phyloP scores from a whole-genome alignment of 2,113 vertebrate species.

The Otocyon megalotis region DNA sequence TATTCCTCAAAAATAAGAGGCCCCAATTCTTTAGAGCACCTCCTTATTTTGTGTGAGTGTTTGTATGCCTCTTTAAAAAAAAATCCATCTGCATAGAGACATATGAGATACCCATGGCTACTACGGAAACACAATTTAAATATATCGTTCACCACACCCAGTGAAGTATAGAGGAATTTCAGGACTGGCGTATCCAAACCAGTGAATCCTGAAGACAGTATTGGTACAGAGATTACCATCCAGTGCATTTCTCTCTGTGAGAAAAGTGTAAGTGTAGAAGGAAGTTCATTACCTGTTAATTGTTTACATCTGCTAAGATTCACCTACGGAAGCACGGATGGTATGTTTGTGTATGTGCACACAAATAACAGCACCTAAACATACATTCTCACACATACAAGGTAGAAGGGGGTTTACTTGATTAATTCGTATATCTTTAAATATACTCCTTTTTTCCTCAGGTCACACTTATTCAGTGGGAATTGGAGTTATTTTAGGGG shows the following conservation, averaged over 20 bases:
- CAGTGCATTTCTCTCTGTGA: slow-evolving; percentile 21
- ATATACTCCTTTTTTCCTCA: neutral
- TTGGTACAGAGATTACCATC: neutral
- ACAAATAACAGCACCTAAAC: neutral
- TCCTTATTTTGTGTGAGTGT: neutral
- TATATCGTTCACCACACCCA: neutral
- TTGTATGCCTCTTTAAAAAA: neutral
- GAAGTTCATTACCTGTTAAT: neutral
- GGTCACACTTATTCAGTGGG: neutral
- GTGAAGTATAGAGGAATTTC: neutral
- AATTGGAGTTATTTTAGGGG: neutral
- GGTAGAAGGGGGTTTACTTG: neutral
- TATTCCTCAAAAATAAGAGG: neutral
- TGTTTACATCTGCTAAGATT: neutral
- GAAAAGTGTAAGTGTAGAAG: neutral
- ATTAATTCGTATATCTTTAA: slow-evolving; percentile 36
- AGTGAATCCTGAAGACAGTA: neutral
- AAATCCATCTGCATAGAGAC: neutral
- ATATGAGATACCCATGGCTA: neutral
- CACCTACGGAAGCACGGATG: neutral
- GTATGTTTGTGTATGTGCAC: neutral
- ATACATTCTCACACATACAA: neutral
- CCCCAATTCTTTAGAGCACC: neutral
- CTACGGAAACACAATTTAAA: neutral
- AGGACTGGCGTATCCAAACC: neutral